These are phyloP conservation scores for Noctua comes DNA, from an alignment of 2,888 invertebrate genomes.

Conservation along the genomic window DNA sequence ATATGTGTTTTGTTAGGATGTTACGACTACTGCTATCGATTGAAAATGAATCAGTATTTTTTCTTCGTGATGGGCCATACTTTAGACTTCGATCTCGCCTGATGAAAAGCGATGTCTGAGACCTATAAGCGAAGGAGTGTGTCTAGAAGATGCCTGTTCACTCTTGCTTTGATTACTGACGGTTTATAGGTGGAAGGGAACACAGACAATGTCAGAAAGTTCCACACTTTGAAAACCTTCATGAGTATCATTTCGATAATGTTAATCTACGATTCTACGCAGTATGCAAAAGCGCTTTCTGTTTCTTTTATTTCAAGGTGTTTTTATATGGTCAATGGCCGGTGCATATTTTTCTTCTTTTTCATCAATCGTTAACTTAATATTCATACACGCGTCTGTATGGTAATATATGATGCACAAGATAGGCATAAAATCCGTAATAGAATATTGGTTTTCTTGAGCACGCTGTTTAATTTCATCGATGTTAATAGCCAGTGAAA, in stretches of 20 bases:
- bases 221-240: not conserved
- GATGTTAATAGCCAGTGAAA: not conserved
- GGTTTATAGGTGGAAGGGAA: not conserved
- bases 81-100: not conserved
- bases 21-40: not conserved
- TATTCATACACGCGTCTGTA: conserved; percentile 43
- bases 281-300: conserved; percentile 33
- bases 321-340: conserved; percentile 34
- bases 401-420: conserved; percentile 46
- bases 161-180: not conserved
- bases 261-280: not conserved
- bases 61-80: not conserved
- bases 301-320: conserved; percentile 43
- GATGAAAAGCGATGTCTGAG: not conserved
- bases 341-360: conserved; percentile 22
- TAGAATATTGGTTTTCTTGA: conserved; percentile 28
- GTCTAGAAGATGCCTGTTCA: not conserved
- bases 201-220: not conserved
- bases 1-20: not conserved
- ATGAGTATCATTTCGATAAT: conserved; percentile 11
- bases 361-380: conserved; percentile 34
- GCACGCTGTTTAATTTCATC: not conserved
- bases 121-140: accelerated
- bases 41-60: conserved; percentile 8
- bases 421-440: conserved; percentile 28